These are phyloP conservation scores for Meandrusa payeni DNA, from an alignment of 2,888 invertebrate genomes.

Conservation along the genomic window DNA sequence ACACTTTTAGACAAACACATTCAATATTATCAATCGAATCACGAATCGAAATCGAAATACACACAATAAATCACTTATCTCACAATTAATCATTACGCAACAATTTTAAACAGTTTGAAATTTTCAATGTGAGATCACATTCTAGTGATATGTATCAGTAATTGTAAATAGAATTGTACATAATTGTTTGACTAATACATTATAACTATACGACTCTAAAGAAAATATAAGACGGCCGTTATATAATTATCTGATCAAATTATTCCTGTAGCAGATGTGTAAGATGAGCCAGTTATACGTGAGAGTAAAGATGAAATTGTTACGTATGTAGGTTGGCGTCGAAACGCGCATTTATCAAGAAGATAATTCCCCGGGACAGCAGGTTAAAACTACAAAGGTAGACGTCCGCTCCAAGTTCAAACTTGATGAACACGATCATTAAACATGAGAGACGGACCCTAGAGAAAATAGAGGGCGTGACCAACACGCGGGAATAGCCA, in stretches of 20 bases:
- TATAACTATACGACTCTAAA: too few relatives aligned
- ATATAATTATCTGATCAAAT: conserved; percentile 3
- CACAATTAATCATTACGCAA: conserved; percentile 1
- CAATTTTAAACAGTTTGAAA: not conserved
- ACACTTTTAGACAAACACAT: conserved; percentile 2
- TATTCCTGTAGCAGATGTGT: not conserved
- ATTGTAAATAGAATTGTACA: too few relatives aligned
- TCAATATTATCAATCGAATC: not conserved
- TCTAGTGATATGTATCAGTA: too few relatives aligned
- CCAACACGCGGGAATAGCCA: too few relatives aligned
- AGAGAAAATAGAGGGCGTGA: too few relatives aligned
- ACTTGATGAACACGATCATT: too few relatives aligned
- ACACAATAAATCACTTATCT: too few relatives aligned
- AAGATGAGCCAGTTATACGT: conserved; percentile 2
- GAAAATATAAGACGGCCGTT: too few relatives aligned
- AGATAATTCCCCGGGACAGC: conserved; percentile 69
- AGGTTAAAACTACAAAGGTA: conserved; percentile 62
- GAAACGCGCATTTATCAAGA: conserved; percentile 76
- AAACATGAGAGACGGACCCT: too few relatives aligned
- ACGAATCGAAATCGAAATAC: too few relatives aligned
- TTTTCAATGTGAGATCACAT: not conserved
- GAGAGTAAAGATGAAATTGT: conserved; percentile 22
- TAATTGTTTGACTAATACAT: too few relatives aligned
- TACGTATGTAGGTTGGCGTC: conserved; percentile 63
- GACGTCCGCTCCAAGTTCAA: conserved; percentile 41